Percentiles rank a stretch among this genome's conserved stretches.
phyloP scores from a whole-genome alignment of 2,113 vertebrate genomes.

The Dunckerocampus dactyliophorus region DNA sequence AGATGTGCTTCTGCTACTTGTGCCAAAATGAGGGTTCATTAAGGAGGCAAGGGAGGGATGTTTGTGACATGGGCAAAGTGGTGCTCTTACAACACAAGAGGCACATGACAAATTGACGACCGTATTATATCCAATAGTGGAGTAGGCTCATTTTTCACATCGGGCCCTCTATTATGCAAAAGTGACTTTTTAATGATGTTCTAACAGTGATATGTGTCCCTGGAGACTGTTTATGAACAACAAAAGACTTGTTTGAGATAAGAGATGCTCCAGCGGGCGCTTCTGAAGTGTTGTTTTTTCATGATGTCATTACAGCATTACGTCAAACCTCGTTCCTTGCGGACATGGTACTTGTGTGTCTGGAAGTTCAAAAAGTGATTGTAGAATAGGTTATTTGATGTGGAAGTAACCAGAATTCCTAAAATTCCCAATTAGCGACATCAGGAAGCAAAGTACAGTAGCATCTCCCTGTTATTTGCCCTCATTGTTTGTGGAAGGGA shows the following conservation, averaged over 20 bases:
- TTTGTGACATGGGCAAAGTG: slow-evolving; percentile 61
- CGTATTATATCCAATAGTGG: slow-evolving; percentile 9
- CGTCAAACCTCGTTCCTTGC: too few relatives aligned
- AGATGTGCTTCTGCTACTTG: slow-evolving; percentile 48
- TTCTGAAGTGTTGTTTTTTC: too few relatives aligned
- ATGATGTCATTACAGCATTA: too few relatives aligned
- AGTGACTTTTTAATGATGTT: too few relatives aligned
- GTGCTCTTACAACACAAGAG: slow-evolving; percentile 45
- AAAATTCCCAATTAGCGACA: neutral
- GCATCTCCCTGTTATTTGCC: slow-evolving; percentile 43
- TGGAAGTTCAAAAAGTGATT: too few relatives aligned
- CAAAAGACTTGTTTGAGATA: too few relatives aligned
- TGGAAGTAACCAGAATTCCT: neutral
- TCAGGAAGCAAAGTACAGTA: neutral
- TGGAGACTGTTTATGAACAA: too few relatives aligned
- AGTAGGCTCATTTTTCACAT: neutral
- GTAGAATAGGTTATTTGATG: too few relatives aligned
- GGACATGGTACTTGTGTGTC: too few relatives aligned
- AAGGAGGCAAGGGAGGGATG: slow-evolving; percentile 63
- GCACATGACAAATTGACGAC: slow-evolving; percentile 9
- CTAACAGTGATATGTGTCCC: too few relatives aligned
- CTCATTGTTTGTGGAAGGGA: slow-evolving; percentile 46
- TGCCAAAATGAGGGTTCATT: slow-evolving; percentile 72
- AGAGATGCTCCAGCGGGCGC: too few relatives aligned
- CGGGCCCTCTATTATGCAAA: too few relatives aligned